Base-by-base conservation (phyloP, 2,797 vertebrate genomes). In the Alosa sapidissima region DNA sequence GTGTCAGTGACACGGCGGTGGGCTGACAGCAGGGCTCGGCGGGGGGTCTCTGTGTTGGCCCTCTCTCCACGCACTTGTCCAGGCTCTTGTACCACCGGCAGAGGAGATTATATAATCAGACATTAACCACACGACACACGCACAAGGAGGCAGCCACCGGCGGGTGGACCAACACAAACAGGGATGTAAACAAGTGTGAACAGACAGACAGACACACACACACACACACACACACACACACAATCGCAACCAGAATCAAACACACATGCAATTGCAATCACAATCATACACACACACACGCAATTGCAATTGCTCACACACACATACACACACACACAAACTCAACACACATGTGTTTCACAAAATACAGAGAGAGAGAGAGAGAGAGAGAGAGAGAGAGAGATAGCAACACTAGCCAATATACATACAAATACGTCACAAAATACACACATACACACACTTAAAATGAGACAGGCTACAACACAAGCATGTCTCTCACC, bases 31-130 rank as follows among this genome's bases (percentile, higher is more conserved):
- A 78, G 72, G 72, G 41, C 72, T 78, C 72, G 8, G 36, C 16
- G 19, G 72, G 72, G 72, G 72, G 5, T 19, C 16, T 78, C 36
- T 78, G 41, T 78, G 5, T 45, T 78, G 72, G 72, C 72, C 72
- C 72, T 78, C 72, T 78, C 36, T 45, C 72, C 72, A 78, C 16
- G 72, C 72, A 45, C 72, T 78, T 78, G 72, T 78, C 36, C 72
- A 21, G 72, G 41, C 41, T 19, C 41, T 78, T 78, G 72, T 78
- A 78, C 72, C 72, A 41, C 72, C 41, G 36, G 41, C 72, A 21
- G 72, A 47, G 72, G 72, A 78, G 41, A 78, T 78, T 78, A 78
- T 47, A 78, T 78, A 78, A 78, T 78, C 36, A 78, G 36, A 45
- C 72, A 78, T 45, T 78, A 78, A 78, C 41, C 41, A 47, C 72